Evolutionary conservation across 2,888 invertebrate species (phyloP).

Genomic region (Mythimna ferrago): DNA sequence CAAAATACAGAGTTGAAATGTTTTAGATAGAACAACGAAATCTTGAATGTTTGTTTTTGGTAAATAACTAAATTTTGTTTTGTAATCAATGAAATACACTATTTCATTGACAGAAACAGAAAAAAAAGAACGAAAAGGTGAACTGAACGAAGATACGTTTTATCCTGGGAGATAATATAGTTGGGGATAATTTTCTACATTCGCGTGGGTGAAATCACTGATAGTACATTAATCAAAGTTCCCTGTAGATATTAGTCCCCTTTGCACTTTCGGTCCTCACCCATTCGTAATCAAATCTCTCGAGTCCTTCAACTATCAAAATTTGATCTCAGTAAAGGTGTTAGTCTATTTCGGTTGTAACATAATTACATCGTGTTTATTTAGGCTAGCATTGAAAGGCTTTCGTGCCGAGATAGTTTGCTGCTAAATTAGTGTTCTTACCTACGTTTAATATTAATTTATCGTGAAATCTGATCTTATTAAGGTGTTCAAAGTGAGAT

Average conservation of each 20-base stretch:
- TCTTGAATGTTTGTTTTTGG: no score
- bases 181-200: no score
- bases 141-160: no score
- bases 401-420: neutral
- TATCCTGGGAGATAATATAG: no score
- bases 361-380: slow-evolving; percentile 7
- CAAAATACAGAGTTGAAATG: no score
- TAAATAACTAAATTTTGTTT: no score
- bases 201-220: neutral
- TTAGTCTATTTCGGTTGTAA: slow-evolving; percentile 10
- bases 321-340: slow-evolving; percentile 11
- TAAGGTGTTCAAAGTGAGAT: neutral
- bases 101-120: no score
- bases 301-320: neutral
- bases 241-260: neutral
- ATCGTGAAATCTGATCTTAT: slow-evolving; percentile 1
- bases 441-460: neutral
- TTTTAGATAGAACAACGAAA: no score
- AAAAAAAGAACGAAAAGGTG: no score
- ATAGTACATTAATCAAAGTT: neutral
- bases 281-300: slow-evolving; percentile 23
- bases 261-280: slow-evolving; percentile 1
- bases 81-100: no score
- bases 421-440: neutral
- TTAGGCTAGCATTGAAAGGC: slow-evolving; percentile 15